These are phyloP conservation scores for Microtus oregoni DNA, from an alignment of 2,113 vertebrate genomes.

Conservation along the genomic window DNA sequence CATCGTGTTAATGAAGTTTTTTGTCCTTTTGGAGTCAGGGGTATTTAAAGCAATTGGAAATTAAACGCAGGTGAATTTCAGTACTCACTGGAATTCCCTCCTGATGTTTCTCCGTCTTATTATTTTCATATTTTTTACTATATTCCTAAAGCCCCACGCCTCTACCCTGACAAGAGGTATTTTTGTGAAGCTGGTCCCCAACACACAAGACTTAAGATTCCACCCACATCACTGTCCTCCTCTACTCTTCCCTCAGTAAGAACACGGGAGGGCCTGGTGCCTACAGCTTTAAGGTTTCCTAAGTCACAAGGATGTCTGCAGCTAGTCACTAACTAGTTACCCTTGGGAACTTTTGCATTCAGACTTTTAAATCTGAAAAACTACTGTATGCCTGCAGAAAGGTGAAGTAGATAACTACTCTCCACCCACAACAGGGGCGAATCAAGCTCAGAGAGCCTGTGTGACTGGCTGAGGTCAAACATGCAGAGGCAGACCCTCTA, in stretches of 20 bases:
- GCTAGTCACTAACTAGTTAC: background rate
- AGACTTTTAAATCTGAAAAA: conserved; percentile 38
- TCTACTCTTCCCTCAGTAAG: background rate
- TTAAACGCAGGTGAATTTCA: no score
- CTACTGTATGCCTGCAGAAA: background rate
- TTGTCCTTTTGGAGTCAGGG: no score
- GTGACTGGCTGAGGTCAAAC: background rate
- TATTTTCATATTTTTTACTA: no score
- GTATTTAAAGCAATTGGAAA: no score
- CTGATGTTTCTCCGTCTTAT: no score
- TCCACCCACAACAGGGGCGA: background rate
- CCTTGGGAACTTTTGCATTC: background rate
- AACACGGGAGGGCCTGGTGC: background rate
- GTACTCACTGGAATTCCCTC: no score
- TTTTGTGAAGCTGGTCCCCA: no score
- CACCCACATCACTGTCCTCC: background rate
- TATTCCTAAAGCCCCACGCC: no score
- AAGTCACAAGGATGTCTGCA: conserved; percentile 4
- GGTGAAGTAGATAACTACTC: background rate
- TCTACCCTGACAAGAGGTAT: no score
- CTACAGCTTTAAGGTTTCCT: background rate
- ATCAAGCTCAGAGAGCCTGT: conserved; percentile 2
- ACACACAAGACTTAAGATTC: background rate
- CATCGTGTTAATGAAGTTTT: no score
- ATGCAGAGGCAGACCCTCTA: background rate